phyloP scores from a whole-genome alignment of 2,113 vertebrate genomes.

The Eptatretus burgeri region DNA sequence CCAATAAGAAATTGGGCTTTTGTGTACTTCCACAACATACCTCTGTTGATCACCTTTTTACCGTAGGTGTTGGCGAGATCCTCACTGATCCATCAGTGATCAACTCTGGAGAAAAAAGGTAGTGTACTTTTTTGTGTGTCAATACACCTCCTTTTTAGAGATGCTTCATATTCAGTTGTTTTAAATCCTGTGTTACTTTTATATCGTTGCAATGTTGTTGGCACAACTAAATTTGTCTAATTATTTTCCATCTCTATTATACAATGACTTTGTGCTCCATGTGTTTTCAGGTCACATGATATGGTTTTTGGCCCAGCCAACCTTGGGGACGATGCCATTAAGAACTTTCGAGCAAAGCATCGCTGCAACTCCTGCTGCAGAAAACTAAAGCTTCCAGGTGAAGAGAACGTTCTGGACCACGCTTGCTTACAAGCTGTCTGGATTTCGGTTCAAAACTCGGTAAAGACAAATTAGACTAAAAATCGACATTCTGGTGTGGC shows the following conservation, averaged over 20 bases:
- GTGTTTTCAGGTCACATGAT: constrained; percentile 23
- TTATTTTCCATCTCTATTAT: constrained; percentile 13
- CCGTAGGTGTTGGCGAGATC: constrained; percentile 49
- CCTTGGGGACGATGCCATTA: constrained; percentile 45
- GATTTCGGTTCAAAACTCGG: neutral
- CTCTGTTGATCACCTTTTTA: constrained; percentile 9
- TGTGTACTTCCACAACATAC: constrained; percentile 10
- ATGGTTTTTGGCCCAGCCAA: constrained; percentile 74
- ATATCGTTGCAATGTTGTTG: constrained; percentile 12
- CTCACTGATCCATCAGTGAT: constrained; percentile 86
- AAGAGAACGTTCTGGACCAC: constrained; percentile 11
- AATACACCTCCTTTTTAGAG: constrained; percentile 12
- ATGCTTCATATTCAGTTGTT: constrained; percentile 13
- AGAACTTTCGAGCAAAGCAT: constrained; percentile 53
- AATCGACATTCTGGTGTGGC: neutral
- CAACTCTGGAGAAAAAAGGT: constrained; percentile 55
- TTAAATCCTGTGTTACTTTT: constrained; percentile 11
- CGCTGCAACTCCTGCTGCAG: constrained; percentile 46
- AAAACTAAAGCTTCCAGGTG: constrained; percentile 46
- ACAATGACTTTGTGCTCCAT: constrained; percentile 14
- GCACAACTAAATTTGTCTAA: constrained; percentile 13
- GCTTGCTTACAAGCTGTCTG: neutral
- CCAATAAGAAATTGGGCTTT: constrained; percentile 11
- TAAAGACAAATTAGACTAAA: neutral
- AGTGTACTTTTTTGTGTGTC: constrained; percentile 8